Conservation (phyloP, 2,113 vertebrate species). For the Lophius piscatorius region DNA sequence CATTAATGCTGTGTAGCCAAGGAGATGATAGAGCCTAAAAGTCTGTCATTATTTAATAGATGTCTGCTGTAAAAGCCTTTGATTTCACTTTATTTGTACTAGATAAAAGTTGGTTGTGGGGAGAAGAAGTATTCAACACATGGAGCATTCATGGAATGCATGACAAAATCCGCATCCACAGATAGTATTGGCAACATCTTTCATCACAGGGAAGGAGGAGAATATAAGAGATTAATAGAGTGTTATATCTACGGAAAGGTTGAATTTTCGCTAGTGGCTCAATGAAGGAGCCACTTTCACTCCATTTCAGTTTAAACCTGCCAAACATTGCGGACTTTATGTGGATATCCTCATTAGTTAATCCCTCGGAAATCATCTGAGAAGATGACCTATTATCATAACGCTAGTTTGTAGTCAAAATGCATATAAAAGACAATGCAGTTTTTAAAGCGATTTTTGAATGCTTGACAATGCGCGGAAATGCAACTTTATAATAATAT, state of each 20-base stretch:
- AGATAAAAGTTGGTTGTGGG: constrained; percentile 18
- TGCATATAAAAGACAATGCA: too few species aligned
- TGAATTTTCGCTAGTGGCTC: neutral
- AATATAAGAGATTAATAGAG: neutral
- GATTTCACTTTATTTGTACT: constrained; percentile 46
- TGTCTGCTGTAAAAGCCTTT: constrained; percentile 46
- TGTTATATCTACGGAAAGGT: neutral
- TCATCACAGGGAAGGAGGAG: neutral
- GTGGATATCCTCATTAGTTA: neutral
- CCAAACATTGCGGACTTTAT: too few species aligned
- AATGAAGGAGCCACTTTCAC: too few species aligned
- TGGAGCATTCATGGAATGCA: neutral
- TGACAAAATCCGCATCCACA: neutral
- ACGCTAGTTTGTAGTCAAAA: too few species aligned
- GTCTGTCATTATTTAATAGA: constrained; percentile 67
- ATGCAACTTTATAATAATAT: too few species aligned
- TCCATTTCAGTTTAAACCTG: too few species aligned
- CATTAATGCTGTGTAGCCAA: too few species aligned
- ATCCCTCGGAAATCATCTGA: neutral
- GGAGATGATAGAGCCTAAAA: too few species aligned
- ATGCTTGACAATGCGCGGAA: too few species aligned
- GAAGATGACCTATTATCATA: too few species aligned
- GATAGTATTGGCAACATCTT: neutral
- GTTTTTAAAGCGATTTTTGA: too few species aligned
- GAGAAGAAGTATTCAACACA: constrained; percentile 12